A percentile compares a stretch with the other conserved stretches of the same genome.
These are phyloP conservation scores for Acronicta aceris DNA, from an alignment of 2,888 invertebrate species.

Conservation along the genomic window DNA sequence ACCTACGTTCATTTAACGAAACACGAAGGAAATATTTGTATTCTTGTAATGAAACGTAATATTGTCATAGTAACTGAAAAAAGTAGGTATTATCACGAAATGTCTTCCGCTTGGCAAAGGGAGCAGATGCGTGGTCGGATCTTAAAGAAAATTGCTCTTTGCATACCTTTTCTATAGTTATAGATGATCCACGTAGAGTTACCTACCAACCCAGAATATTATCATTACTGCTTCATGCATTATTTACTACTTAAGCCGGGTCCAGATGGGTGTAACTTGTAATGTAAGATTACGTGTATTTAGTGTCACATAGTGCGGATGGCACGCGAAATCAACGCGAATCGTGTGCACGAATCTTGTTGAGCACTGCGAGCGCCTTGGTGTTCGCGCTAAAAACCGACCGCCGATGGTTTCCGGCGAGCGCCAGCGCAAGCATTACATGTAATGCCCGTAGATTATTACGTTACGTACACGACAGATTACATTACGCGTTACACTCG, in stretches of 20 bases:
- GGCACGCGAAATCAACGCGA: too few relatives aligned
- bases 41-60: conserved; percentile 9
- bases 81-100: conserved; percentile 18
- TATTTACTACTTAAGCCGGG: conserved; percentile 1
- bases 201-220: conserved; percentile 11
- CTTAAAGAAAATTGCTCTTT: conserved; percentile 35
- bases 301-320: too few relatives aligned
- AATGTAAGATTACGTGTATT: too few relatives aligned
- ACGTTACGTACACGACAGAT: too few relatives aligned
- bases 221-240: not conserved
- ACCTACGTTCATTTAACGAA: not conserved
- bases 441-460: too few relatives aligned
- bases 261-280: too few relatives aligned
- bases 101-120: conserved; percentile 34
- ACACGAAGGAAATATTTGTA: not conserved
- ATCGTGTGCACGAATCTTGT: too few relatives aligned
- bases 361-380: too few relatives aligned
- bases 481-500: too few relatives aligned
- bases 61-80: conserved; percentile 32
- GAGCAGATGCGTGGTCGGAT: conserved; percentile 36
- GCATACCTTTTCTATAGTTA: conserved; percentile 40
- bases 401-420: too few relatives aligned
- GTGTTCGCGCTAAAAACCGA: too few relatives aligned
- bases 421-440: too few relatives aligned
- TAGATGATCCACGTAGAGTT: conserved; percentile 10